A percentile compares a stretch with the other conserved stretches of the same genome.
Evolutionary conservation across 2,797 vertebrate genomes (phyloP).

Genomic region (Scarus forsteni): DNA sequence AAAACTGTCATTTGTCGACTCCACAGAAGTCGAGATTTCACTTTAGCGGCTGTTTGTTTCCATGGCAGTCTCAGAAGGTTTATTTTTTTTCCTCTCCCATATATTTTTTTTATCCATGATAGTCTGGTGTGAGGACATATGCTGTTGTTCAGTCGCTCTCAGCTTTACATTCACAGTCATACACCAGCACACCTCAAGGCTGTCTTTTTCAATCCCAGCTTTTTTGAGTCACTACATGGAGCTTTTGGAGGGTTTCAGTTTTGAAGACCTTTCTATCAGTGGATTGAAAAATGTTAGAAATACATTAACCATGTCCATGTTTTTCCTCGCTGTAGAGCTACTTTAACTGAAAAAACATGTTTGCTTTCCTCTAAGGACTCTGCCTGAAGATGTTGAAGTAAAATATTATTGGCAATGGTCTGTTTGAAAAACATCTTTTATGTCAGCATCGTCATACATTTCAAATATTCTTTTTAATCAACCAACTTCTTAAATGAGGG

Average conservation of each 20-base stretch:
- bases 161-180: slow-evolving; percentile 42
- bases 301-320: slow-evolving; percentile 8
- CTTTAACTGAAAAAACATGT: neutral
- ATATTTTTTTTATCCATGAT: slow-evolving; percentile 36
- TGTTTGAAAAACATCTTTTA: slow-evolving; percentile 3
- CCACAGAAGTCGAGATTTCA: slow-evolving; percentile 52
- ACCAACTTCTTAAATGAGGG: too few species aligned
- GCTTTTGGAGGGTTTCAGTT: slow-evolving; percentile 18
- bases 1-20: slow-evolving; percentile 76
- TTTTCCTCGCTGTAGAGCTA: neutral
- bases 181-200: slow-evolving; percentile 42
- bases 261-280: slow-evolving; percentile 8
- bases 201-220: slow-evolving; percentile 37
- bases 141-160: slow-evolving; percentile 1
- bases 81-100: slow-evolving; percentile 35
- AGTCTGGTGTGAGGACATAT: slow-evolving; percentile 37
- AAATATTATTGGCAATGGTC: neutral
- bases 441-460: neutral
- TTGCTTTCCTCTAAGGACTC: neutral
- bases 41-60: slow-evolving; percentile 62
- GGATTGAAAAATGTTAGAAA: slow-evolving; percentile 27
- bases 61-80: slow-evolving; percentile 39
- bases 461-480: too few species aligned
- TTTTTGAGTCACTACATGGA: slow-evolving; percentile 36
- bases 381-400: neutral